Evolutionary conservation across 2,113 vertebrate genomes (phyloP).

Genomic region (Channa argus): DNA sequence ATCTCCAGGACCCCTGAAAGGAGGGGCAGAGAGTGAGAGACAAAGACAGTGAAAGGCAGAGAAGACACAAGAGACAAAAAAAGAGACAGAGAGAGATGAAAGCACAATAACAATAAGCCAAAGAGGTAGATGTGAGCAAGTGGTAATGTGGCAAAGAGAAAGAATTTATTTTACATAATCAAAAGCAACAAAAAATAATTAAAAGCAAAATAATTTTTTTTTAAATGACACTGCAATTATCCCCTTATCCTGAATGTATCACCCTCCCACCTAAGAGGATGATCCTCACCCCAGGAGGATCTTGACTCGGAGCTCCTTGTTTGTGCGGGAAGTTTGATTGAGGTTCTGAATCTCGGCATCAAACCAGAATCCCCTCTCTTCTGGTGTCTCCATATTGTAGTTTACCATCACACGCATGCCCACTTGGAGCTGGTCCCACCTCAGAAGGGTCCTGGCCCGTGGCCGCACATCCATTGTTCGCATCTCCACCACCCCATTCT

Average conservation of each 20-base stretch:
- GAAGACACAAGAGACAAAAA: background rate
- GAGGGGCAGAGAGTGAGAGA: background rate
- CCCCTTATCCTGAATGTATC: background rate
- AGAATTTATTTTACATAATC: background rate
- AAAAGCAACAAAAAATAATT: background rate
- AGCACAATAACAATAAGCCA: background rate
- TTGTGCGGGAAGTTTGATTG: constrained; percentile 94
- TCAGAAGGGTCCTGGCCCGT: constrained; percentile 89
- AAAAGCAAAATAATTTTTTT: background rate
- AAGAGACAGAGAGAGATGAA: constrained; percentile 1
- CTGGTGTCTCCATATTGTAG: constrained; percentile 95
- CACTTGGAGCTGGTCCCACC: constrained; percentile 90
- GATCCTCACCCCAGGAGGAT: constrained; percentile 93
- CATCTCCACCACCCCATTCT: constrained; percentile 94
- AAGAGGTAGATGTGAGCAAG: background rate
- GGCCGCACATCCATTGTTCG: constrained; percentile 88
- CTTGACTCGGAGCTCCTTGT: constrained; percentile 95
- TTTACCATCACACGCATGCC: constrained; percentile 94
- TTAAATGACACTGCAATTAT: background rate
- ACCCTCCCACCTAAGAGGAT: constrained; percentile 24
- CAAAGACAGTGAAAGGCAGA: constrained; percentile 10
- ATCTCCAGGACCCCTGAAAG: constrained; percentile 89
- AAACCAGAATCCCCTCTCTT: constrained; percentile 98
- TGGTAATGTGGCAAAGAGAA: background rate
- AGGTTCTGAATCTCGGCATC: constrained; percentile 91